A percentile compares a stretch with the other conserved stretches of the same genome.
Evolutionary conservation across 1,140 invertebrate genomes (phyloP).

Genomic region (Chelonus insularis): DNA sequence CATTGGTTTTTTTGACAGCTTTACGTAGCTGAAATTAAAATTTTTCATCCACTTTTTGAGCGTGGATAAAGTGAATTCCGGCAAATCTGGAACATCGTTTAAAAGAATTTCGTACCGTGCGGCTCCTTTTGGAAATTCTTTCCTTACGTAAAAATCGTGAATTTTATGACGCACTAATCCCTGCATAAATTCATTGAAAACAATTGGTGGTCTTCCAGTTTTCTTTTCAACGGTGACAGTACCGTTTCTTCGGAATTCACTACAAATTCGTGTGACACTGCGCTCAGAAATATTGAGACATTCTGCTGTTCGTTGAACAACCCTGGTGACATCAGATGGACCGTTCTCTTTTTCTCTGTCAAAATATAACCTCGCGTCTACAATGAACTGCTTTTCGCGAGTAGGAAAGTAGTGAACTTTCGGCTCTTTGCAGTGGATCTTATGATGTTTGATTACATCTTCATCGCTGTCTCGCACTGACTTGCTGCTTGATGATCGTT

Average conservation of each 20-base stretch:
- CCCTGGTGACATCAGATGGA: background rate
- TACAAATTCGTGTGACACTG: background rate
- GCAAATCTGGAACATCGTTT: background rate
- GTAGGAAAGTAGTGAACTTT: too few relatives aligned
- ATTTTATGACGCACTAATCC: background rate
- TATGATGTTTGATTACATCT: too few relatives aligned
- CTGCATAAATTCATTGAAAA: background rate
- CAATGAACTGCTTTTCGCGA: background rate
- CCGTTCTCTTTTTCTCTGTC: background rate
- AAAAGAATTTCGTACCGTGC: background rate
- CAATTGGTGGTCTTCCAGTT: background rate
- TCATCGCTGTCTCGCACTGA: too few relatives aligned
- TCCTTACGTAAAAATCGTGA: background rate
- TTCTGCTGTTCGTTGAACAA: background rate
- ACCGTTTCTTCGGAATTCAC: background rate
- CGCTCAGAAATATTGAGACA: background rate
- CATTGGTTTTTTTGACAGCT: constrained; percentile 9
- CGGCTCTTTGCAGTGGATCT: too few relatives aligned
- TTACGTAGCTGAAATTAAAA: background rate
- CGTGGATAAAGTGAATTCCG: background rate
- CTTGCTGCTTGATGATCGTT: too few relatives aligned
- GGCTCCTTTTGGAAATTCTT: background rate
- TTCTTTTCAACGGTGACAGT: background rate
- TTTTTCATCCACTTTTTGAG: background rate
- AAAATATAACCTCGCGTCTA: background rate